A percentile compares a stretch with the other conserved stretches of the same genome.
Evolutionary conservation across 2,888 invertebrate genomes (phyloP).

Genomic region (Shargacucullia verbasci): DNA sequence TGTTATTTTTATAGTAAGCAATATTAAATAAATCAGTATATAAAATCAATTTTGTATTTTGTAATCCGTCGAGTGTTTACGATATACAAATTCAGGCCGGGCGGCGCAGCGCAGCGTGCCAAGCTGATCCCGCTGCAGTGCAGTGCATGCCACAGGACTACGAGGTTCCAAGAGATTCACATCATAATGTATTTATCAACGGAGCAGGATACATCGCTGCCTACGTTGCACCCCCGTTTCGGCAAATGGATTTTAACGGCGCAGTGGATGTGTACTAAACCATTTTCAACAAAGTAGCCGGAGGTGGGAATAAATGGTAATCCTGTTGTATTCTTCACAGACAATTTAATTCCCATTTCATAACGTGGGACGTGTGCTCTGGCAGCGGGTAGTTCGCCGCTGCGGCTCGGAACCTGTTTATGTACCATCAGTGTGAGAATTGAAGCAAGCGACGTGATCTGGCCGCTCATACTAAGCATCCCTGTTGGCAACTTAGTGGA

Average conservation of each 20-base stretch:
- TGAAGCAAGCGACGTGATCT: conserved; percentile 63
- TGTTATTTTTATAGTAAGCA: conserved; percentile 10
- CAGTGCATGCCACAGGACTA: conserved; percentile 63
- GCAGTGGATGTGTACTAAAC: conserved; percentile 54
- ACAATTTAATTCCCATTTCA: conserved; percentile 83
- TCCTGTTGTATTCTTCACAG: conserved; percentile 80
- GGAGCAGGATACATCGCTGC: conserved; percentile 53
- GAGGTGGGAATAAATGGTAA: conserved; percentile 66
- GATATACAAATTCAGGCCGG: conserved; percentile 53
- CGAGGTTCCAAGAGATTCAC: conserved; percentile 32
- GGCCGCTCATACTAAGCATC: conserved; percentile 35
- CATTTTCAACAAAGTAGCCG: conserved; percentile 27
- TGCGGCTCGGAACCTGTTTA: conserved; percentile 52
- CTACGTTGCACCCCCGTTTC: conserved; percentile 9
- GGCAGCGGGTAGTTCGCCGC: conserved; percentile 46
- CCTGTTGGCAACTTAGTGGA: too few relatives aligned
- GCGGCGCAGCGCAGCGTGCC: conserved; percentile 39
- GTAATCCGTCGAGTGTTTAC: conserved; percentile 61
- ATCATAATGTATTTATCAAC: conserved; percentile 3
- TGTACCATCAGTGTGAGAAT: conserved; percentile 64
- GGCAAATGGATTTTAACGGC: conserved; percentile 16
- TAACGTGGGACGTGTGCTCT: conserved; percentile 69
- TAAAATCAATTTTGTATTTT: conserved; percentile 47
- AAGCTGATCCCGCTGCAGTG: conserved; percentile 63
- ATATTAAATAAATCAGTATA: conserved; percentile 20